phyloP scores from a whole-genome alignment of 2,113 vertebrate species.

The Etia nguti region DNA sequence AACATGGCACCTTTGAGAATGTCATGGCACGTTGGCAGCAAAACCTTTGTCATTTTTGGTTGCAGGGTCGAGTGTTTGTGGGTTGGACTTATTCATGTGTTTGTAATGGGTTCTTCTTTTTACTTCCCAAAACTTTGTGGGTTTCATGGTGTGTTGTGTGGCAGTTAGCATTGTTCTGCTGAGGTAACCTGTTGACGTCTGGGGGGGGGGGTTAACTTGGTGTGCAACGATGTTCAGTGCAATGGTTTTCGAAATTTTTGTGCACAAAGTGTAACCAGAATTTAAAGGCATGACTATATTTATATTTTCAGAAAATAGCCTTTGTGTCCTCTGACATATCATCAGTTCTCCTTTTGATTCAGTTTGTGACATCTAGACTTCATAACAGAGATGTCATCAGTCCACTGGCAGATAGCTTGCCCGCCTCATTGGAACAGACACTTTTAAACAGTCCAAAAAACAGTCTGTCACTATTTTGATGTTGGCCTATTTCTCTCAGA shows the following conservation, averaged over 20 bases:
- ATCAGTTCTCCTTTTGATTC: neutral
- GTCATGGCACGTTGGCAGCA: neutral
- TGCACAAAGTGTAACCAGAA: neutral
- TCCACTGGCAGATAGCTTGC: neutral
- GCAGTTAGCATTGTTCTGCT: neutral
- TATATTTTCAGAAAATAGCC: neutral
- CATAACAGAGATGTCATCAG: neutral
- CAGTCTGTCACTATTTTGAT: fast-evolving
- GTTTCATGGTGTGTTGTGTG: neutral
- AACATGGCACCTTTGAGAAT: neutral
- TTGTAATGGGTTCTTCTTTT: neutral
- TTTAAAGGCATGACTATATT: neutral
- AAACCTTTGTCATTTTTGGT: neutral
- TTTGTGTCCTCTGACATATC: neutral
- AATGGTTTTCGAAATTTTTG: neutral
- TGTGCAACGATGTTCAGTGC: neutral
- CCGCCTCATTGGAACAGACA: neutral
- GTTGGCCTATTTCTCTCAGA: neutral
- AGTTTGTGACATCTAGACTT: neutral
- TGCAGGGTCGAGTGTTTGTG: neutral
- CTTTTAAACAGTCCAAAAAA: neutral
- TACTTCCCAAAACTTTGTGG: neutral
- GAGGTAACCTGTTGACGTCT: fast-evolving
- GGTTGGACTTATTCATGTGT: neutral
- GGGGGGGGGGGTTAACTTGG: fast-evolving